Conservation (phyloP, 2,888 invertebrate species). For the Teleiodes luculella region DNA sequence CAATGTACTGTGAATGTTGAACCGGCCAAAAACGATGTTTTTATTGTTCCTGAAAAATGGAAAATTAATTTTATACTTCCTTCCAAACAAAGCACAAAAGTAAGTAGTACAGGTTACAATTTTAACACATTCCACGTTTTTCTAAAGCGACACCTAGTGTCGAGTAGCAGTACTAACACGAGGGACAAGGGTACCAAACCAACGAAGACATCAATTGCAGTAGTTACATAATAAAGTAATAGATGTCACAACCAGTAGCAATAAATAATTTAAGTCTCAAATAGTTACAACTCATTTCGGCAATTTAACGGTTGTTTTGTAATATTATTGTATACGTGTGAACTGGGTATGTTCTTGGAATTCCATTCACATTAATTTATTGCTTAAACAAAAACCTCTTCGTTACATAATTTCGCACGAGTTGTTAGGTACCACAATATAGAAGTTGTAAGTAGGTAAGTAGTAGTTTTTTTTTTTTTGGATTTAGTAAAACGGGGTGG, state of each 20-base stretch:
- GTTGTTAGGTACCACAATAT: conserved; percentile 18
- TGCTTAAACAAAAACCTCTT: conserved; percentile 27
- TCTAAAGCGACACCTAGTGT: conserved; percentile 39
- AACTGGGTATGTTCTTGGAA: conserved; percentile 27
- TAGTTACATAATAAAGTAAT: conserved; percentile 27
- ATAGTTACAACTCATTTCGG: neutral
- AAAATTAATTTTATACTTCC: too few species aligned
- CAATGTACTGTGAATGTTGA: conserved; percentile 93
- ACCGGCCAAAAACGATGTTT: conserved; percentile 89
- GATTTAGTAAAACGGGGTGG: too few species aligned
- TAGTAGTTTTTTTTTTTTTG: too few species aligned
- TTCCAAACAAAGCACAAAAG: too few species aligned
- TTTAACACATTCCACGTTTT: too few species aligned
- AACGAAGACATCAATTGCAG: conserved; percentile 23
- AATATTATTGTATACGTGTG: conserved; percentile 30
- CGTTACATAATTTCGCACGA: conserved; percentile 26
- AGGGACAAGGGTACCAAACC: too few species aligned
- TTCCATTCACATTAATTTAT: conserved; percentile 25
- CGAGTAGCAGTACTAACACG: conserved; percentile 25
- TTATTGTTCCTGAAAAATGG: conserved; percentile 82
- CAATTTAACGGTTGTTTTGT: conserved; percentile 7
- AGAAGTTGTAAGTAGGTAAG: too few species aligned
- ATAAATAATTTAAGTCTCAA: neutral
- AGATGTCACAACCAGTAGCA: neutral
- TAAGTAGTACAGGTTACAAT: too few species aligned